Evolutionary conservation across 1,140 invertebrate genomes (phyloP).

Genomic region (Anagrus nilaparvatae): DNA sequence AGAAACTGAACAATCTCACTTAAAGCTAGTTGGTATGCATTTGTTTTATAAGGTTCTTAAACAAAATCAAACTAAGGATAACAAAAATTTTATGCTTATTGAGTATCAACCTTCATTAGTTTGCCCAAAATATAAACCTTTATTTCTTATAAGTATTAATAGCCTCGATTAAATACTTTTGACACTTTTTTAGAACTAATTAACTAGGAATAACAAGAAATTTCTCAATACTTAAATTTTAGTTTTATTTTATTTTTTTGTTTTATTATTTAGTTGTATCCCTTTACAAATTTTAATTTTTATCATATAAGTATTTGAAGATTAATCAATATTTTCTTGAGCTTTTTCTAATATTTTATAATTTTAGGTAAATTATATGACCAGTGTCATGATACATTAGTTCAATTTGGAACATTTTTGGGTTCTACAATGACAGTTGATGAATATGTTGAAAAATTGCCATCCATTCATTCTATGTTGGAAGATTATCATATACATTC

Average conservation of each 20-base stretch:
- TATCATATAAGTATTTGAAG: background rate
- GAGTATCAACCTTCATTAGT: too few species aligned
- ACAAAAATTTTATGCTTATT: too few species aligned
- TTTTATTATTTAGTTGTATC: background rate
- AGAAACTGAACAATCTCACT: conserved; percentile 76
- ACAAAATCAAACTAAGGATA: too few species aligned
- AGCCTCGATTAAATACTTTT: too few species aligned
- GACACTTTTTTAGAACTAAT: too few species aligned
- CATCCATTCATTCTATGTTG: conserved; percentile 79
- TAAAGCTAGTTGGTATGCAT: conserved; percentile 73
- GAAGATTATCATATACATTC: conserved; percentile 89
- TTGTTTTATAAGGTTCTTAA: conserved; percentile 15
- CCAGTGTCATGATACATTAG: conserved; percentile 95
- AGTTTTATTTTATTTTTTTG: background rate
- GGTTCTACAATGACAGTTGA: conserved; percentile 86
- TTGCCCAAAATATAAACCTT: background rate
- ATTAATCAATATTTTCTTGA: conserved; percentile 1
- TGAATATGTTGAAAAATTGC: conserved; percentile 84
- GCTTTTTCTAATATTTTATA: conserved; percentile 1
- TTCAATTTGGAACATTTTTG: conserved; percentile 95
- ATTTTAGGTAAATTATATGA: conserved; percentile 53
- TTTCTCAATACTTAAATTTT: background rate
- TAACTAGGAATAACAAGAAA: too few species aligned
- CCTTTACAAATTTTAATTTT: background rate
- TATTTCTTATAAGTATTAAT: background rate